phyloP scores from a whole-genome alignment of 2,113 vertebrate species.

The Numida meleagris region DNA sequence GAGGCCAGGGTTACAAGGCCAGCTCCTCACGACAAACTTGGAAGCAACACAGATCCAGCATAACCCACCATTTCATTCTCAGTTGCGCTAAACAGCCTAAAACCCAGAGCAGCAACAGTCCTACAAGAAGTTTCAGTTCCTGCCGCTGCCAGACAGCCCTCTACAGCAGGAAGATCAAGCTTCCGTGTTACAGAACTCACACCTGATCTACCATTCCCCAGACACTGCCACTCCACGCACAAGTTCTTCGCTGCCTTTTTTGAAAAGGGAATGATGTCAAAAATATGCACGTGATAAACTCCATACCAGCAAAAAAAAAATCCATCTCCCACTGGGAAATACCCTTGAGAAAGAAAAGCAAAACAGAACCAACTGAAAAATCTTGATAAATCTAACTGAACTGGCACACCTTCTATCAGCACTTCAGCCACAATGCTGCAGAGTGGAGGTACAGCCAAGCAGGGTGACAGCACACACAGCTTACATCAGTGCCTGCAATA shows the following conservation, averaged over 20 bases:
- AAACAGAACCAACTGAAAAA: background rate
- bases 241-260: accelerated
- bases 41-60: background rate
- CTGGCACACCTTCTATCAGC: accelerated
- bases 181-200: background rate
- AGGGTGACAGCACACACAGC: too few species aligned
- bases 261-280: background rate
- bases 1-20: background rate
- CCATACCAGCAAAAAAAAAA: background rate
- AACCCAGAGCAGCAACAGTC: background rate
- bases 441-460: background rate
- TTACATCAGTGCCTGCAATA: too few species aligned
- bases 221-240: accelerated
- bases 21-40: background rate
- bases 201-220: background rate
- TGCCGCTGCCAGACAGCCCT: background rate
- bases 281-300: background rate
- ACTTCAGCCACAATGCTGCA: background rate
- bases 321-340: background rate
- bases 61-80: background rate
- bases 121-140: background rate
- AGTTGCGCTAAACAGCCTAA: background rate
- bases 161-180: background rate
- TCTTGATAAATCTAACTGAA: accelerated
- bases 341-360: background rate